Base-by-base conservation (phyloP, 2,113 vertebrate genomes). In the Brachirus orientalis region DNA sequence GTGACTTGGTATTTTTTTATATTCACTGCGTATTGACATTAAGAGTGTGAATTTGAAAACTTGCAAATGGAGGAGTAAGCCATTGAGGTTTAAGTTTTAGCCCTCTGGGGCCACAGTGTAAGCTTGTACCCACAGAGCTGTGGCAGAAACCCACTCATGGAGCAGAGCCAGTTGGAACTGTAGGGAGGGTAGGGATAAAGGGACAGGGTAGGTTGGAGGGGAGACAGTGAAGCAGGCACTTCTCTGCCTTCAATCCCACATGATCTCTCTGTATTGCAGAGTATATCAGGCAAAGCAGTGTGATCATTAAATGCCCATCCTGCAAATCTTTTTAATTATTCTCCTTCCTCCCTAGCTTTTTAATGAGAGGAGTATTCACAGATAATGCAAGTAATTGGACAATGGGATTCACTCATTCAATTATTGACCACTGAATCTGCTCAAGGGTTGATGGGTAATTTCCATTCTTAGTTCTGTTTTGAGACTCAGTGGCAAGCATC, bases 311-410 rank as follows among this genome's bases (percentile, higher is more conserved):
- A 89, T 88, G 86, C 61, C 76, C 67, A 55, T 63, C 84, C 89
- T 81, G 84, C 90, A 90, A 92, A 91, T 90, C 84, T 88, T 89
- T 89, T 91, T 91, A 90, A 93, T 90, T 88, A 89, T 89, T 88
- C 85, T 79, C 77, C 63, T 81, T 86, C 85, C 79, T 87, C 70
- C 74, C 84, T 72, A 76, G 85, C 82, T 79, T 82, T 89, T 93
- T 92, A 89, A 93, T 80, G 86, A 89, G 89, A 88, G 75, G 86
- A 89, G 86, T 82, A 85, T 89, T 82, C 82, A 86, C 86, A 88
- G 88, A 91, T 93, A 92, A 91, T 91, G 89, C 52, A 79, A 85
- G 84, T 91, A 91, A 93, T 92, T 90, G 88, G 89, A 92, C 90
- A 88, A 92, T 90, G 73, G 84, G 80, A 89, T 86, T 89, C 83